Evolutionary conservation across 2,113 vertebrate genomes (phyloP).

Genomic region (Oryctolagus cuniculus): mOryCun1.1 NC_091443.1:108262501-108263000

Average conservation of each 20-base stretch:
- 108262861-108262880: not conserved
- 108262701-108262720: not conserved
- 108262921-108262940: not conserved
- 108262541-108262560: not conserved
- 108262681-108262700: not conserved
- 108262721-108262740: not conserved
- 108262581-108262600: not conserved
- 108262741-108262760: not conserved
- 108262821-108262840: not conserved
- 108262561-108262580: not conserved
- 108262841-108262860: not conserved
- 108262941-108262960: not conserved
- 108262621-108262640: not conserved
- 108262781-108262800: not conserved
- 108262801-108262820: not conserved
- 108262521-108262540: not conserved
- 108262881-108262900: not conserved
- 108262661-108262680: no score
- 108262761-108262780: not conserved
- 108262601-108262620: no score
- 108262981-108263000: not conserved
- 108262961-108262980: not conserved
- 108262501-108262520: not conserved
- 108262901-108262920: not conserved
- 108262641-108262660: not conserved